Evolutionary conservation across 2,888 invertebrate genomes (phyloP).

Genomic region (Platerodrilus igneus): DNA sequence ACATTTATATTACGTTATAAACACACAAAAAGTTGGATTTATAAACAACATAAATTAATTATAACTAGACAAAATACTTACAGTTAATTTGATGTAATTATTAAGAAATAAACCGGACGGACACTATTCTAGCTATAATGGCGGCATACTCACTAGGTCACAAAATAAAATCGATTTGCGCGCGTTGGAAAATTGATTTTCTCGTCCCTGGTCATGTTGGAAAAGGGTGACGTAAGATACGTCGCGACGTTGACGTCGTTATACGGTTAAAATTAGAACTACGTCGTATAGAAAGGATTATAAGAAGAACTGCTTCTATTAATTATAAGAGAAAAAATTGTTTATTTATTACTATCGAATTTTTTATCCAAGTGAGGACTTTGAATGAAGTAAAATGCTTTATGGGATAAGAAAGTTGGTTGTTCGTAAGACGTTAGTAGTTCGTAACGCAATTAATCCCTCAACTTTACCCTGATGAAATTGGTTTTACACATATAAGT

Average conservation of each 20-base stretch:
- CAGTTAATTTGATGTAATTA: constrained; percentile 22
- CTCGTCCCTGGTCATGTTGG: constrained; percentile 24
- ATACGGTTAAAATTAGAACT: constrained; percentile 21
- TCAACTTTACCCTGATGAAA: too few species aligned
- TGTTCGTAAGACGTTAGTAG: too few species aligned
- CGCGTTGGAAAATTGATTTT: constrained; percentile 41
- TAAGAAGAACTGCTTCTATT: too few species aligned
- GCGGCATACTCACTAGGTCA: constrained; percentile 46
- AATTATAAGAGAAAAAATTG: too few species aligned
- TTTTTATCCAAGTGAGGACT: too few species aligned
- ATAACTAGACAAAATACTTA: constrained; percentile 16
- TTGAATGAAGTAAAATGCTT: too few species aligned
- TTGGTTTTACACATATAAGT: too few species aligned
- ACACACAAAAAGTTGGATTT: constrained; percentile 3
- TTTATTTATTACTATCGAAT: too few species aligned
- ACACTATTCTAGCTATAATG: constrained; percentile 44
- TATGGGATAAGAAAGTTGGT: too few species aligned
- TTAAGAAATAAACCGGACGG: constrained; percentile 36
- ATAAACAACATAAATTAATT: neutral
- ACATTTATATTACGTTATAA: too few species aligned
- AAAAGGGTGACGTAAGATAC: constrained; percentile 18
- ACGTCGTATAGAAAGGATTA: too few species aligned
- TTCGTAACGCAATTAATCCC: too few species aligned
- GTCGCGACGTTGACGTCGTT: constrained; percentile 29
- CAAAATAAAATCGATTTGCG: constrained; percentile 41